These are phyloP conservation scores for Vulpes vulpes DNA, from an alignment of 2,113 vertebrate genomes.

Conservation along the genomic window DNA sequence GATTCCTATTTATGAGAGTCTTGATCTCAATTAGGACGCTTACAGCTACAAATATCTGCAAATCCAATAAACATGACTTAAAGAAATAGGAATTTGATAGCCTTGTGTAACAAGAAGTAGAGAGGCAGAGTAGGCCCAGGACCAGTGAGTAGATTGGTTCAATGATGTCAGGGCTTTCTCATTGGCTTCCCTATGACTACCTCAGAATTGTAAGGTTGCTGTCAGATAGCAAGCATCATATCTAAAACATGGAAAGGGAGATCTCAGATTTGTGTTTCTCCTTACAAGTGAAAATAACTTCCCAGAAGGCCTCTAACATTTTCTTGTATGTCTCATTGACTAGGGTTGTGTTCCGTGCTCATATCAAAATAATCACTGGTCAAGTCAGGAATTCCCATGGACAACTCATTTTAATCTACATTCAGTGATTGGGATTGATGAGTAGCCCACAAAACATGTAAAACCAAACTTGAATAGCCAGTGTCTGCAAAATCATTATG, in stretches of 20 bases:
- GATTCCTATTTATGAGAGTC: conserved; percentile 12
- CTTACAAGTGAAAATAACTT: background rate
- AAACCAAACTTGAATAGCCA: background rate
- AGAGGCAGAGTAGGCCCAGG: background rate
- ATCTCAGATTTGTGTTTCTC: background rate
- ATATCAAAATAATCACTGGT: background rate
- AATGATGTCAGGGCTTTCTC: background rate
- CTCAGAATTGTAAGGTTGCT: background rate
- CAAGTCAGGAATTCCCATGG: background rate
- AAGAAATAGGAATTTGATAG: background rate
- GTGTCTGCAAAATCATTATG: background rate
- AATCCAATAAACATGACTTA: background rate
- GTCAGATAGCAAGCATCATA: background rate
- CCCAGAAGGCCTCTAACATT: background rate
- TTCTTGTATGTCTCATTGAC: background rate
- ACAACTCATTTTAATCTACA: background rate
- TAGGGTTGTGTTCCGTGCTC: background rate
- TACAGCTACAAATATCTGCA: background rate
- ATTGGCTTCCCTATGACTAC: background rate
- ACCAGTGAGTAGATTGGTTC: background rate
- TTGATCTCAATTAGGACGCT: background rate
- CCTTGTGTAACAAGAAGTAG: background rate
- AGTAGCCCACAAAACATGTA: background rate
- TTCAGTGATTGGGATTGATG: background rate
- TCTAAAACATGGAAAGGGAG: background rate